A percentile compares a stretch with the other conserved stretches of the same genome.
phyloP scores from a whole-genome alignment of 2,797 vertebrate species.

The Semaprochilodus insignis region DNA sequence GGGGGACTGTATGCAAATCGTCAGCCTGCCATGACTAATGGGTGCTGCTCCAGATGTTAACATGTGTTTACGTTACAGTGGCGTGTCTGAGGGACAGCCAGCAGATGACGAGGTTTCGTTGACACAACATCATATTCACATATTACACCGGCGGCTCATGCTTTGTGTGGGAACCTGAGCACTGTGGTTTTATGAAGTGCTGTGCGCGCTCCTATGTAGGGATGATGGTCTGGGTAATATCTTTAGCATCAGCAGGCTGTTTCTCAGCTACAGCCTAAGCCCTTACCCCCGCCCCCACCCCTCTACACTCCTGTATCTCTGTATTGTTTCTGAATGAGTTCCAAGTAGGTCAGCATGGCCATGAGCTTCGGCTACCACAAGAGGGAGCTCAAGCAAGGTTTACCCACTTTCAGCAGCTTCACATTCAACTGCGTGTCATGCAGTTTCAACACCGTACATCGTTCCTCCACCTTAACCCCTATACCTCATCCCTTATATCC shows the following conservation, averaged over 20 bases:
- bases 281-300: not conserved
- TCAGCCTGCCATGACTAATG: slow-evolving; percentile 49
- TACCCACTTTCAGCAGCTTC: not conserved
- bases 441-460: too few relatives aligned
- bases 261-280: not conserved
- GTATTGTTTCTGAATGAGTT: slow-evolving; percentile 29
- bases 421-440: too few relatives aligned
- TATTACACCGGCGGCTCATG: not conserved
- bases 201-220: not conserved
- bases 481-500: too few relatives aligned
- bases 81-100: slow-evolving; percentile 2
- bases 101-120: slow-evolving; percentile 1
- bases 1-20: slow-evolving; percentile 29
- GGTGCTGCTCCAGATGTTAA: slow-evolving; percentile 49
- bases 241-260: not conserved
- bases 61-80: slow-evolving; percentile 13
- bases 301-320: not conserved
- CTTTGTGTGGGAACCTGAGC: slow-evolving; percentile 17
- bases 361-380: slow-evolving; percentile 46
- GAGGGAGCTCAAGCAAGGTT: slow-evolving; percentile 58
- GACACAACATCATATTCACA: slow-evolving; percentile 5
- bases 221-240: slow-evolving; percentile 11
- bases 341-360: slow-evolving; percentile 50
- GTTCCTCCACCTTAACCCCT: too few relatives aligned
- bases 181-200: not conserved